These are phyloP conservation scores for Erebia ligea DNA, from an alignment of 2,888 invertebrate species.

Conservation along the genomic window DNA sequence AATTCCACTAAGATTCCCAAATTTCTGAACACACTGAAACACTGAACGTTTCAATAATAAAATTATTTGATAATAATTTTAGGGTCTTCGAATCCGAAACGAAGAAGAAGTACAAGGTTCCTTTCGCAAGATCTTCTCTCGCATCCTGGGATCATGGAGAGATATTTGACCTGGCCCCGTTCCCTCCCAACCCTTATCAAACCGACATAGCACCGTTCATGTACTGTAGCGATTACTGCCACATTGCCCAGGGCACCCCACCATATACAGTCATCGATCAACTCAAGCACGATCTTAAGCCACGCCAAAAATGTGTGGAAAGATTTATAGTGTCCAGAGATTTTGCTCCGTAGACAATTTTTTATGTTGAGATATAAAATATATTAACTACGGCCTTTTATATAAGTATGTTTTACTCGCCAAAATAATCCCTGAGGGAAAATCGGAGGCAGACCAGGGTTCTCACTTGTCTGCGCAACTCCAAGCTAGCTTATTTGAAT, in stretches of 20 bases:
- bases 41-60: not conserved
- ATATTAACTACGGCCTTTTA: too few species aligned
- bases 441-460: too few species aligned
- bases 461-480: too few species aligned
- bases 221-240: constrained; percentile 79
- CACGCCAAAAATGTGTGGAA: constrained; percentile 51
- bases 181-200: constrained; percentile 72
- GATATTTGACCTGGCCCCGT: constrained; percentile 64
- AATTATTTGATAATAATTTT: constrained; percentile 30
- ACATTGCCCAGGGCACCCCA: constrained; percentile 67
- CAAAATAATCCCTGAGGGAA: too few species aligned
- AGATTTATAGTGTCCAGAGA: constrained; percentile 58
- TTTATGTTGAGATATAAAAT: not conserved
- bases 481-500: too few species aligned
- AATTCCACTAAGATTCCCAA: not conserved
- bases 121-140: constrained; percentile 59
- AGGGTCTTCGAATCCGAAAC: constrained; percentile 73
- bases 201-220: constrained; percentile 75
- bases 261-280: constrained; percentile 70
- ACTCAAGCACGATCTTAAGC: constrained; percentile 51
- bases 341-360: constrained; percentile 34
- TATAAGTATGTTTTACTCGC: too few species aligned
- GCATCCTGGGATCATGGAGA: constrained; percentile 70
- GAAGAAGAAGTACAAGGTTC: constrained; percentile 64
- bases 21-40: not conserved